Percentiles rank a stretch among this genome's conserved stretches.
Conservation (phyloP, 2,888 invertebrate genomes). For the Drosophila kambysellisi region DNA sequence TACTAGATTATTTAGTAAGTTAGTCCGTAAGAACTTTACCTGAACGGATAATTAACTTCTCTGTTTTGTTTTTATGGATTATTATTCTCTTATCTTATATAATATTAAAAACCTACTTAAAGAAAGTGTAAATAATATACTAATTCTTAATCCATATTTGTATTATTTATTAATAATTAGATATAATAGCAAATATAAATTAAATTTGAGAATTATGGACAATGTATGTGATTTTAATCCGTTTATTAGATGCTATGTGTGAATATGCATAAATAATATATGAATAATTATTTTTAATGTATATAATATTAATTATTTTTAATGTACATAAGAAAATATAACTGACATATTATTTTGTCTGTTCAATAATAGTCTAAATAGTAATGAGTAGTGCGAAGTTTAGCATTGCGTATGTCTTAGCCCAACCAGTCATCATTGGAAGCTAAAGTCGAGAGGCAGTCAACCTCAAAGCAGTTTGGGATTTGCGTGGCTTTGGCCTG, state of each 20-base stretch:
- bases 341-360: too few species aligned
- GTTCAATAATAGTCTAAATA: background rate
- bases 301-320: too few species aligned
- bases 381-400: background rate
- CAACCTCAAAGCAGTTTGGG: slow-evolving; percentile 37
- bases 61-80: too few species aligned
- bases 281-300: too few species aligned
- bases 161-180: background rate
- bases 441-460: slow-evolving; percentile 17
- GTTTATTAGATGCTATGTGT: background rate
- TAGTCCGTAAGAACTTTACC: too few species aligned
- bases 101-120: background rate
- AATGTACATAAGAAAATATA: too few species aligned
- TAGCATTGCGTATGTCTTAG: background rate
- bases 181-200: background rate
- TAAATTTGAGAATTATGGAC: background rate
- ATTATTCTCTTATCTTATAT: background rate
- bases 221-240: background rate
- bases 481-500: slow-evolving; percentile 48
- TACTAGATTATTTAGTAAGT: background rate
- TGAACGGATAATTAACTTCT: too few species aligned
- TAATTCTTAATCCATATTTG: background rate
- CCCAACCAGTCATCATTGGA: slow-evolving; percentile 10
- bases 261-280: background rate
- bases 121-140: background rate